A percentile compares a stretch with the other conserved stretches of the same genome.
These are phyloP conservation scores for Gopherus evgoodei DNA, from an alignment of 2,113 vertebrate species.

Conservation along the genomic window DNA sequence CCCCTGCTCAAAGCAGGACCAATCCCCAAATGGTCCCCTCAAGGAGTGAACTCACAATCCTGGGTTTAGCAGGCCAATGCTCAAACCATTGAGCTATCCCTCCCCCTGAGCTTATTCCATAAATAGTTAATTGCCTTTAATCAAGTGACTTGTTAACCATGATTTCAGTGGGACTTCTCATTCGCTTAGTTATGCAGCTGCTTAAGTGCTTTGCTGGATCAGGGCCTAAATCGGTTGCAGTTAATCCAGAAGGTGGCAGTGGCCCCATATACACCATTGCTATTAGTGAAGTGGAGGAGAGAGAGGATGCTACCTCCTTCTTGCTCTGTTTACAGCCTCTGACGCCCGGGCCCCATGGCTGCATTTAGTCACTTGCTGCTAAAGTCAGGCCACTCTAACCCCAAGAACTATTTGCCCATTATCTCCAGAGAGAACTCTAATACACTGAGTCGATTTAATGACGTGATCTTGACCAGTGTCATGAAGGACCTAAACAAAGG, in stretches of 20 bases:
- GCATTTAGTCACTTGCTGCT: background rate
- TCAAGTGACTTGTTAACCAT: fast-evolving
- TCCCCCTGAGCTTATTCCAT: background rate
- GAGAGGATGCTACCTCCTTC: background rate
- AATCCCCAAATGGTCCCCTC: too few species aligned
- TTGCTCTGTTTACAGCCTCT: fast-evolving
- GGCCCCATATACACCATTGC: background rate
- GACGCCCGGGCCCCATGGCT: background rate
- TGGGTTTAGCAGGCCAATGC: too few species aligned
- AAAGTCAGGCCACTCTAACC: background rate
- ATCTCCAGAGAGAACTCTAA: background rate
- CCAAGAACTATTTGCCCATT: background rate
- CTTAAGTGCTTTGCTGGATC: too few species aligned
- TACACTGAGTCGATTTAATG: background rate
- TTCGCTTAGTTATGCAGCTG: background rate
- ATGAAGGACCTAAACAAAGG: background rate
- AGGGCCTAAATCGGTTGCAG: background rate
- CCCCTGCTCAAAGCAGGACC: too few species aligned
- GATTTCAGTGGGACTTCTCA: background rate
- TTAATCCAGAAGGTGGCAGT: background rate
- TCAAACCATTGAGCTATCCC: too few species aligned
- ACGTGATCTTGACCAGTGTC: background rate
- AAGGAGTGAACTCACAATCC: too few species aligned
- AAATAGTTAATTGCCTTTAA: fast-evolving
- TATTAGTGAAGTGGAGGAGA: background rate